These are phyloP conservation scores for Calyptomena viridis DNA, from an alignment of 2,113 vertebrate genomes.

Conservation along the genomic window DNA sequence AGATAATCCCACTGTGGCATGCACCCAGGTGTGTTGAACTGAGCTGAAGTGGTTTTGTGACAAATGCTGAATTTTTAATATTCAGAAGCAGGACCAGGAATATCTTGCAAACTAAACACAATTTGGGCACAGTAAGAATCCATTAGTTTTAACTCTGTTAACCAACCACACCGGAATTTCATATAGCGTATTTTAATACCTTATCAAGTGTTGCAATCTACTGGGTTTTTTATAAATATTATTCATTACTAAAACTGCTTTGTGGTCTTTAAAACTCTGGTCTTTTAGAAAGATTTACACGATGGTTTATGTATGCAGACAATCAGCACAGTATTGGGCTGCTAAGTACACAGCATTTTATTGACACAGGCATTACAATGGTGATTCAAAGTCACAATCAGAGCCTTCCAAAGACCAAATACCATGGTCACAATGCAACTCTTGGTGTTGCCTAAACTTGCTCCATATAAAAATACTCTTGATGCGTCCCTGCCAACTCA, in stretches of 20 bases:
- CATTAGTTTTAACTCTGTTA: neutral
- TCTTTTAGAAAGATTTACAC: neutral
- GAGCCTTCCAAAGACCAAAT: neutral
- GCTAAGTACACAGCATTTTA: neutral
- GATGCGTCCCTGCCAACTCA: neutral
- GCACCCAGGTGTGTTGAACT: conserved; percentile 49
- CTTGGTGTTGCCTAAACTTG: neutral
- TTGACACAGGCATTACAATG: neutral
- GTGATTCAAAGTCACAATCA: neutral
- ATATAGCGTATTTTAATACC: neutral
- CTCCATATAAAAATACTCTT: neutral
- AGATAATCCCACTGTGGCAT: conserved; percentile 44
- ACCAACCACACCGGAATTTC: neutral
- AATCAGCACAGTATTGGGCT: neutral
- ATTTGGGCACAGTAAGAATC: neutral
- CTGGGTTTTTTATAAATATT: neutral
- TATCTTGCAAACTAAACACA: neutral
- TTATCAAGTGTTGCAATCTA: neutral
- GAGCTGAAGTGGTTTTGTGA: conserved; percentile 43
- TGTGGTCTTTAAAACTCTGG: neutral
- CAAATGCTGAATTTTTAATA: conserved; percentile 20
- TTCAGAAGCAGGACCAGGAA: neutral
- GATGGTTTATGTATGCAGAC: neutral
- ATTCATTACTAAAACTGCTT: neutral
- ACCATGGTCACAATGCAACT: neutral